Evolutionary conservation across 2,888 invertebrate species (phyloP).

Genomic region (Pardosa pseudoannulata): DNA sequence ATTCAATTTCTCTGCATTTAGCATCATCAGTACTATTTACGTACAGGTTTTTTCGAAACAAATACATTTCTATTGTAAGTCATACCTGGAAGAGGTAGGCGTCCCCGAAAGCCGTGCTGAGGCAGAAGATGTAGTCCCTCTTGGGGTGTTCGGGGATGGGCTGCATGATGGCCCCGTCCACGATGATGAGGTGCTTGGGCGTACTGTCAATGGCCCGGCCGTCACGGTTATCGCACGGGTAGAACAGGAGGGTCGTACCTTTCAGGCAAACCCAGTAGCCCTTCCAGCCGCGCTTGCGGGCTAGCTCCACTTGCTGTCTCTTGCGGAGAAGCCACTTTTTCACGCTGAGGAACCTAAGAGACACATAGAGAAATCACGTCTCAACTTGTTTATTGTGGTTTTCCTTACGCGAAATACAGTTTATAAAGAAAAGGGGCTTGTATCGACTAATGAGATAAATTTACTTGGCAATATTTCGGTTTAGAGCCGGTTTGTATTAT

Average conservation of each 20-base stretch:
- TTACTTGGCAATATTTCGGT: no score
- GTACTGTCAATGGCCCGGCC: constrained; percentile 88
- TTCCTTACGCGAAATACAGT: no score
- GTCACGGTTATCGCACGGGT: constrained; percentile 94
- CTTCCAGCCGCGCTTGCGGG: constrained; percentile 97
- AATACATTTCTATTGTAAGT: no score
- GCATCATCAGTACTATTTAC: no score
- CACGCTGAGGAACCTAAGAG: constrained; percentile 97
- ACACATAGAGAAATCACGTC: no score
- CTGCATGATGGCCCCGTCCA: constrained; percentile 98
- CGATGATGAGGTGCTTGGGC: constrained; percentile 95
- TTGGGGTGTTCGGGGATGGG: constrained; percentile 99
- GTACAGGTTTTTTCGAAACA: no score
- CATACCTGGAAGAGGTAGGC: constrained; percentile 97
- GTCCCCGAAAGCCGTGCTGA: constrained; percentile 98
- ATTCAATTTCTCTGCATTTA: no score
- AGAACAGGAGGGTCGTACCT: constrained; percentile 96
- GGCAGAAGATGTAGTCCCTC: constrained; percentile 97
- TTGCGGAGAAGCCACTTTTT: constrained; percentile 98
- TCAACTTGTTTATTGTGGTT: no score
- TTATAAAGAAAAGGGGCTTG: no score
- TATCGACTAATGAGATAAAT: no score
- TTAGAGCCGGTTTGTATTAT: no score
- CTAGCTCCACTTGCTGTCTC: constrained; percentile 90
- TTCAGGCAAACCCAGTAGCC: constrained; percentile 99